Conservation (phyloP, 2,113 vertebrate species). For the Tyto alba region DNA sequence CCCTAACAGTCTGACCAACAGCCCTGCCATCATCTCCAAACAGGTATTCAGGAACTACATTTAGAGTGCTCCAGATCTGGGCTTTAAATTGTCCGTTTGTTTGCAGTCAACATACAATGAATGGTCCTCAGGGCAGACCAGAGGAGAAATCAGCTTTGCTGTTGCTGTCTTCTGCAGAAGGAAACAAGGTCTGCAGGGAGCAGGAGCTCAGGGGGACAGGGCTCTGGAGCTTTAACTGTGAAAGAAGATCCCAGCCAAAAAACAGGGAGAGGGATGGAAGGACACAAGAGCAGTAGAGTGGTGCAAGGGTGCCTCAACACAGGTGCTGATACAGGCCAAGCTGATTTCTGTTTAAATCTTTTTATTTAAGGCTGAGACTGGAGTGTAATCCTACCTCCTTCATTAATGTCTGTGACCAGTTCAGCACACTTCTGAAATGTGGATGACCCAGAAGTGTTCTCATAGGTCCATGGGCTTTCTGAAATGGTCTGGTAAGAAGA, state of each 20-base stretch:
- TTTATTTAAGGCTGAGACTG: background rate
- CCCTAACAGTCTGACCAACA: background rate
- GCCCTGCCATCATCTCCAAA: background rate
- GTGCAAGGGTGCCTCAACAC: background rate
- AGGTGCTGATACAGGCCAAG: background rate
- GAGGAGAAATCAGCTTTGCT: background rate
- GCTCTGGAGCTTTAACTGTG: background rate
- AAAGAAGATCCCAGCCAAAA: background rate
- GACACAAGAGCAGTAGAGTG: background rate
- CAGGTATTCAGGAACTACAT: background rate
- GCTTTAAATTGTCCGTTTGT: background rate
- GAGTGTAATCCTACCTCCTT: background rate
- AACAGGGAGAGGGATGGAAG: background rate
- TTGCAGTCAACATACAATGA: background rate
- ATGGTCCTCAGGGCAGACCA: background rate
- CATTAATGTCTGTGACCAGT: background rate
- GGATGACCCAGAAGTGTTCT: background rate
- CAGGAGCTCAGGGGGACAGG: too few species aligned
- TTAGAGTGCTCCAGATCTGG: background rate
- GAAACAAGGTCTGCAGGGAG: background rate
- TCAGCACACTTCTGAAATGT: background rate
- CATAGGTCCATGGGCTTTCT: background rate
- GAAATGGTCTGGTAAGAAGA: background rate
- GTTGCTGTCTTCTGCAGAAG: background rate
- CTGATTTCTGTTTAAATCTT: slow-evolving; percentile 13